These are phyloP conservation scores for Papilio aristodemus DNA, from an alignment of 1,140 invertebrate species.

Conservation along the genomic window DNA sequence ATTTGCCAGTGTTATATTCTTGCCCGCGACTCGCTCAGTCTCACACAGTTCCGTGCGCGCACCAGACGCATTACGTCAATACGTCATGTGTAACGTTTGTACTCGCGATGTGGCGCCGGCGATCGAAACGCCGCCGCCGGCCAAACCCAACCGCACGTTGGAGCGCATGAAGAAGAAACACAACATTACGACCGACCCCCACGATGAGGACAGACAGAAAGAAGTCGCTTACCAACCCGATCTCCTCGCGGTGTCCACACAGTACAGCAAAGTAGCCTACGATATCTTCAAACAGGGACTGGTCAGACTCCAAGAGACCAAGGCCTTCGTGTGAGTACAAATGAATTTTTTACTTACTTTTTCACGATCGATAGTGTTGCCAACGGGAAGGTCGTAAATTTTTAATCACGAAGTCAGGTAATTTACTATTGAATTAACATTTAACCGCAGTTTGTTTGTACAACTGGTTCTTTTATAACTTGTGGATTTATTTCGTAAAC, in stretches of 20 bases:
- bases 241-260: constrained; percentile 69
- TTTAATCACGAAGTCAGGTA: background rate
- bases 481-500: constrained; percentile 6
- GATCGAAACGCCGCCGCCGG: constrained; percentile 41
- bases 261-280: constrained; percentile 64
- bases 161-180: constrained; percentile 71
- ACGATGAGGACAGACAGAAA: constrained; percentile 58
- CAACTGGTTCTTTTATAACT: constrained; percentile 7
- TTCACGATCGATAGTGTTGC: background rate
- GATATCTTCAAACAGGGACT: constrained; percentile 58
- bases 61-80: constrained; percentile 36
- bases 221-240: constrained; percentile 74
- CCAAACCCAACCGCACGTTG: constrained; percentile 49
- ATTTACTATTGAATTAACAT: background rate
- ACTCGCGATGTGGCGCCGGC: constrained; percentile 54
- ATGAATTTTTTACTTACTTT: constrained; percentile 36
- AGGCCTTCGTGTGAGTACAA: constrained; percentile 69
- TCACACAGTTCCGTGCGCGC: constrained; percentile 41
- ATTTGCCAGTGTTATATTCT: constrained; percentile 62
- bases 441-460: background rate
- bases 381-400: background rate
- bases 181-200: constrained; percentile 65
- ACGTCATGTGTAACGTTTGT: constrained; percentile 73
- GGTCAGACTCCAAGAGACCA: constrained; percentile 63
- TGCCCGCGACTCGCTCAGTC: constrained; percentile 45